These are phyloP conservation scores for Brachionus rubens DNA, from an alignment of 1,140 invertebrate species.

Conservation along the genomic window DNA sequence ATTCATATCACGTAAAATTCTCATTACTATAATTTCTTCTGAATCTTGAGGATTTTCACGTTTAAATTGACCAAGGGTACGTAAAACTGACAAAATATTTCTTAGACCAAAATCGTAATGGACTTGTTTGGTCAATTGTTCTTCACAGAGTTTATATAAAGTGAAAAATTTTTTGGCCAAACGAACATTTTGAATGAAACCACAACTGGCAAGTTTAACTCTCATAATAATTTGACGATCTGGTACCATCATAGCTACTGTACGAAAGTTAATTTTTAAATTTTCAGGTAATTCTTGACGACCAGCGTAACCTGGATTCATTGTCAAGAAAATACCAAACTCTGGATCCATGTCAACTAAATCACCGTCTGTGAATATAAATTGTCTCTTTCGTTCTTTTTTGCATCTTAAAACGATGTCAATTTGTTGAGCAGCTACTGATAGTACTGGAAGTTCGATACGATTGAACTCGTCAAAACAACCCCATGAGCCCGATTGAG, in stretches of 20 bases:
- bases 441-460: slow-evolving; percentile 88
- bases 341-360: slow-evolving; percentile 85
- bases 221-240: slow-evolving; percentile 94
- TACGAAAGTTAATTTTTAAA: slow-evolving; percentile 93
- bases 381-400: slow-evolving; percentile 80
- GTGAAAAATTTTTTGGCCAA: slow-evolving; percentile 92
- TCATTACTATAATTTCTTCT: slow-evolving; percentile 91
- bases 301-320: slow-evolving; percentile 96
- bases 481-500: slow-evolving; percentile 61
- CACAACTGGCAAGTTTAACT: slow-evolving; percentile 89
- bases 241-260: slow-evolving; percentile 97
- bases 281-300: slow-evolving; percentile 93
- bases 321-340: slow-evolving; percentile 96
- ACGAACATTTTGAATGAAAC: slow-evolving; percentile 91
- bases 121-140: slow-evolving; percentile 93
- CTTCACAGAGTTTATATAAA: slow-evolving; percentile 91
- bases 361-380: slow-evolving; percentile 91
- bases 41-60: slow-evolving; percentile 82
- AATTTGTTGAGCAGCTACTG: slow-evolving; percentile 91
- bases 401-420: slow-evolving; percentile 84
- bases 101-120: slow-evolving; percentile 94
- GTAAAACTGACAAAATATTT: slow-evolving; percentile 87
- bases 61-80: slow-evolving; percentile 87
- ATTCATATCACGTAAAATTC: slow-evolving; percentile 93
- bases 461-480: slow-evolving; percentile 82